Percentiles rank a stretch among this genome's conserved stretches.
Evolutionary conservation across 2,888 invertebrate genomes (phyloP).

Genomic region (Mythimna lalbum): DNA sequence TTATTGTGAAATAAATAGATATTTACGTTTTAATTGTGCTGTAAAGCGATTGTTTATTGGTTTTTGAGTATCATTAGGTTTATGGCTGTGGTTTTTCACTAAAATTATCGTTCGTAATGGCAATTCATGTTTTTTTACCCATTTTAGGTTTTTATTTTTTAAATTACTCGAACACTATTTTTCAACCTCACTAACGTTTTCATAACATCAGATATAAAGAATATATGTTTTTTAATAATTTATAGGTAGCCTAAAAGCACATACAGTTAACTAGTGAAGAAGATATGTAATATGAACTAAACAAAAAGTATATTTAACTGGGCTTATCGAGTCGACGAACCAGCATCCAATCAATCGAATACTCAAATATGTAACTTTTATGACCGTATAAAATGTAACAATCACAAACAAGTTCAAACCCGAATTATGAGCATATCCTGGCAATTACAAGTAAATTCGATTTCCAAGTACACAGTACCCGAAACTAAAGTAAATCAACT

Average conservation of each 20-base stretch:
- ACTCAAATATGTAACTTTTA: background rate
- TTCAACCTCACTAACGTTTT: no score
- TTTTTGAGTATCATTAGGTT: slow-evolving; percentile 8
- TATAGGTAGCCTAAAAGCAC: no score
- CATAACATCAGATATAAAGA: no score
- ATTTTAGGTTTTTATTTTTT: background rate
- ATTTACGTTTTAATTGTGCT: slow-evolving; percentile 20
- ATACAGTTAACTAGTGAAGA: no score
- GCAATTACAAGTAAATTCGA: slow-evolving; percentile 14
- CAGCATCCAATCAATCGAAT: background rate
- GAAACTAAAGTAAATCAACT: slow-evolving; percentile 52
- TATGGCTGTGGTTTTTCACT: background rate
- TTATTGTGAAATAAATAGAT: slow-evolving; percentile 30
- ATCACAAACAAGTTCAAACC: background rate
- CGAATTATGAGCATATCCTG: background rate
- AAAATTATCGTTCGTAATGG: background rate
- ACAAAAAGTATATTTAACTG: background rate
- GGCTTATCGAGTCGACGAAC: no score
- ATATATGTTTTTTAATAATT: no score
- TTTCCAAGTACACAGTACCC: slow-evolving; percentile 26
- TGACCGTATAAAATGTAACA: background rate
- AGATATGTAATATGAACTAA: background rate
- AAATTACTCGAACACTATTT: background rate
- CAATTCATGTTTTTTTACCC: background rate
- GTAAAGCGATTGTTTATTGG: slow-evolving; percentile 23